These are phyloP conservation scores for Mormoops blainvillei DNA, from an alignment of 2,113 vertebrate species.

Conservation along the genomic window DNA sequence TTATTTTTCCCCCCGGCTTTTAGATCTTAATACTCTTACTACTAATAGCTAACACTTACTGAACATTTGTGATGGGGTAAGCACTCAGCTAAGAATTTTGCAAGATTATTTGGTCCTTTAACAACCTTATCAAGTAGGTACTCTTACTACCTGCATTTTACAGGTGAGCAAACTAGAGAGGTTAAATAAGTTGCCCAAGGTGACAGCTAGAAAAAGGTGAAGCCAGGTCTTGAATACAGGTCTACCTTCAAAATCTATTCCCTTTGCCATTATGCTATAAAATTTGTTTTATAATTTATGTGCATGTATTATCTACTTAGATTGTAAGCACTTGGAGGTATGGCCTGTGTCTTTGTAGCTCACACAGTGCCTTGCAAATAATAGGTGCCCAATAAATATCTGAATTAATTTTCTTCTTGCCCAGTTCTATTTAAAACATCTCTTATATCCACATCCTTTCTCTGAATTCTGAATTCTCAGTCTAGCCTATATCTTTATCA, in stretches of 20 bases:
- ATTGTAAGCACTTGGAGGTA: neutral
- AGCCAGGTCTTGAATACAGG: neutral
- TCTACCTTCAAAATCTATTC: neutral
- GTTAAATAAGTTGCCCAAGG: neutral
- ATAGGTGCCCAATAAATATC: slow-evolving; percentile 50
- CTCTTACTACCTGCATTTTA: neutral
- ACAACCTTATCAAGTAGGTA: neutral
- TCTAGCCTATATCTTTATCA: neutral
- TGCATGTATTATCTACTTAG: neutral
- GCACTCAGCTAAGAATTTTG: neutral
- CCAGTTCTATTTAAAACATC: slow-evolving; percentile 4
- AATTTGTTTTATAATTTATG: slow-evolving; percentile 15
- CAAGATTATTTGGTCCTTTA: neutral
- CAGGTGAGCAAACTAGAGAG: neutral
- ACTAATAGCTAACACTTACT: neutral
- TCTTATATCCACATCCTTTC: neutral
- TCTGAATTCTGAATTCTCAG: slow-evolving; percentile 32
- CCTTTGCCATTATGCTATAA: neutral
- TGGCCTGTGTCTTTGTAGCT: slow-evolving; percentile 35
- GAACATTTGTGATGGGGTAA: neutral
- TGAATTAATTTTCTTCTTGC: neutral
- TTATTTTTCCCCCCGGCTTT: neutral
- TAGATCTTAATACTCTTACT: neutral
- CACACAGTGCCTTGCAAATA: slow-evolving; percentile 45
- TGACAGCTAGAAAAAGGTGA: neutral